Evolutionary conservation across 92 coral and sea anemone genomes (phyloP).

Genomic region (Nematostella vectensis): DNA sequence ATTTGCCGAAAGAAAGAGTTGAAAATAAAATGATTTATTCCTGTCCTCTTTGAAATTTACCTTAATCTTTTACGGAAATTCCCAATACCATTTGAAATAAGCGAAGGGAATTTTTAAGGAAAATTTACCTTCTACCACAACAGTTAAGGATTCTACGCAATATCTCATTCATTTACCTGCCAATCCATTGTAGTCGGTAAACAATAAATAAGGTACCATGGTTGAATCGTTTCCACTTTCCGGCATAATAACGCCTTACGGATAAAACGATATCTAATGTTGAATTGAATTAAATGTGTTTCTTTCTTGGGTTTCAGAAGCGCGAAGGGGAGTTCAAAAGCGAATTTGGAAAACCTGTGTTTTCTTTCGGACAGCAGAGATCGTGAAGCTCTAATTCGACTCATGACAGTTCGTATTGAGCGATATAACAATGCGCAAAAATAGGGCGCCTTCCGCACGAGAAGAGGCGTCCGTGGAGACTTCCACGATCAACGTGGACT

Average conservation of each 20-base stretch:
- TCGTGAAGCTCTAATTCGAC: conserved; percentile 23
- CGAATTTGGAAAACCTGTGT: conserved; percentile 52
- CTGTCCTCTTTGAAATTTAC: background rate
- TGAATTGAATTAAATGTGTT: conserved; percentile 8
- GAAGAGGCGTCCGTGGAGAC: too few species aligned
- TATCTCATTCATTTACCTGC: background rate
- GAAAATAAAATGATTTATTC: background rate
- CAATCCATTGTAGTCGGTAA: background rate
- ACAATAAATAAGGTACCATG: background rate
- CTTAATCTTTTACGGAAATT: background rate
- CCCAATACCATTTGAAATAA: background rate
- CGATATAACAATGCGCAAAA: background rate
- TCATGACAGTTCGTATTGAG: conserved; percentile 10
- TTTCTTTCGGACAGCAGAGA: conserved; percentile 53
- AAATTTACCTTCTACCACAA: too few species aligned
- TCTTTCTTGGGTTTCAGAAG: conserved; percentile 27
- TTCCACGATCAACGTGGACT: too few species aligned
- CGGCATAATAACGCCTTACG: background rate
- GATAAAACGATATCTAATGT: background rate
- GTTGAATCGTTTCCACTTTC: conserved; percentile 8
- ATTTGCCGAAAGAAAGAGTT: too few species aligned
- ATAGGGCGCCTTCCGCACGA: too few species aligned
- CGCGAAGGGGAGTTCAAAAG: conserved; percentile 47
- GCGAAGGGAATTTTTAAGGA: background rate
- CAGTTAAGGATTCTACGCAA: too few species aligned